Base-by-base conservation (phyloP, 2,888 invertebrate genomes). In the Pseudanteris insignis region DNA sequence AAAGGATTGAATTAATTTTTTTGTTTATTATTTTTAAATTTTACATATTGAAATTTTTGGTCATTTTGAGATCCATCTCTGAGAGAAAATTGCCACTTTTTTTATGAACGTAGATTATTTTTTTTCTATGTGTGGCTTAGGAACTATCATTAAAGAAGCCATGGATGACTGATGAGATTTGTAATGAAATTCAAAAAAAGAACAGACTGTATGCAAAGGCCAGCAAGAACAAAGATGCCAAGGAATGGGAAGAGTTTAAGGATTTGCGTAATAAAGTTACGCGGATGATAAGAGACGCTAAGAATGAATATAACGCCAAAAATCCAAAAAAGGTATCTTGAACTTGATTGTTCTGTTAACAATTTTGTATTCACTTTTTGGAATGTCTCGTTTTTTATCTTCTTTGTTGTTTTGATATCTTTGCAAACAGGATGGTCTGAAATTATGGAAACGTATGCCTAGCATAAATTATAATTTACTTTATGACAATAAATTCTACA, bases 141-240 rank as follows among this genome's bases (percentile, higher is more conserved):
- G 78, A 78, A 64, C 63, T 74, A 48, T 75, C 78, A 59, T 66
- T 79, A 60, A 78, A 76, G 44, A 79, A 79, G 33, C 77, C 79
- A 18, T 79, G 79, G 79, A 79, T 79, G 79, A 79, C 79, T 0
- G 78, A 78, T 36, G 78, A 78, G 63, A 79, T 79, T 60, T 76
- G 79, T 26, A 74, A 67, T 60, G 79, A 79, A 65, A 77, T 79
- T 64, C 76, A 77, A 63, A 79, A 73, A 65, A 79, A 79, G 63
- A 79, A 77, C 59, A 79, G 77, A 63, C 68, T 79, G 3, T 79
- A 78, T 54, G 77, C 75, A 28, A 79, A 78, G 64, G 76, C 76
- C 40, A 78, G 76, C 55, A 78, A 78, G 54, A 79, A 77, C 54
- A 79, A 78, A 64, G 73, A 74, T 63, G 74, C 76, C 53, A 77